A percentile compares a stretch with the other conserved stretches of the same genome.
These are phyloP conservation scores for Leguminivora glycinivorella DNA, from an alignment of 1,140 invertebrate species.

Conservation along the genomic window DNA sequence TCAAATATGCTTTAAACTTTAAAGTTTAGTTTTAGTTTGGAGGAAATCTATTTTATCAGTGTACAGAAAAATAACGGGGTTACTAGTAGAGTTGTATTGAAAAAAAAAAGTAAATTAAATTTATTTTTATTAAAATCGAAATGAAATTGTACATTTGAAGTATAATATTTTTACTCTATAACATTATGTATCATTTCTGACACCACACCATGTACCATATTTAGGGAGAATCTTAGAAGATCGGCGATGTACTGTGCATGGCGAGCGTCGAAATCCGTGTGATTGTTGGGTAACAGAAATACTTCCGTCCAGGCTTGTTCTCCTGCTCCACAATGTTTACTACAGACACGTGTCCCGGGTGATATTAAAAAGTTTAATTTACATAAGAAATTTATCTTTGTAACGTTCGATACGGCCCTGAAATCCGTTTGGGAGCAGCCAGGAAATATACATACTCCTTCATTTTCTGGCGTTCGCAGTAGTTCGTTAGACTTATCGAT, in stretches of 20 bases:
- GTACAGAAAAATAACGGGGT: too few relatives aligned
- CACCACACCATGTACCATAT: conserved; percentile 13
- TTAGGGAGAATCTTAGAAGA: conserved; percentile 7
- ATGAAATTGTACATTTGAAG: too few relatives aligned
- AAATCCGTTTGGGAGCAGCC: conserved; percentile 12
- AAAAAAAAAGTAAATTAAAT: too few relatives aligned
- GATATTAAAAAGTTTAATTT: conserved; percentile 20
- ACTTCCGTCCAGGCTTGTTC: conserved; percentile 15
- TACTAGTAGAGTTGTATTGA: too few relatives aligned
- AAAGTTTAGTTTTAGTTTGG: too few relatives aligned
- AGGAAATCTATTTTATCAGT: too few relatives aligned
- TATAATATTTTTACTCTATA: not conserved
- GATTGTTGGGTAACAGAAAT: conserved; percentile 12
- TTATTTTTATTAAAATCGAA: too few relatives aligned
- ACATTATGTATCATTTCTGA: not conserved
- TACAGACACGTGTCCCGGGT: conserved; percentile 8
- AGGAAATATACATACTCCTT: conserved; percentile 1
- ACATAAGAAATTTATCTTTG: conserved; percentile 10
- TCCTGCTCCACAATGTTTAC: not conserved
- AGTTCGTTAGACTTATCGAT: not conserved
- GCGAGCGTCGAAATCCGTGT: conserved; percentile 13
- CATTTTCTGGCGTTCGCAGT: not conserved
- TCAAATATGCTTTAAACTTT: too few relatives aligned
- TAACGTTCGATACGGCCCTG: conserved; percentile 2
- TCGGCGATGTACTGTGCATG: conserved; percentile 16